phyloP scores from a whole-genome alignment of 1,140 invertebrate species.

The Lasioglossum albipes region DNA sequence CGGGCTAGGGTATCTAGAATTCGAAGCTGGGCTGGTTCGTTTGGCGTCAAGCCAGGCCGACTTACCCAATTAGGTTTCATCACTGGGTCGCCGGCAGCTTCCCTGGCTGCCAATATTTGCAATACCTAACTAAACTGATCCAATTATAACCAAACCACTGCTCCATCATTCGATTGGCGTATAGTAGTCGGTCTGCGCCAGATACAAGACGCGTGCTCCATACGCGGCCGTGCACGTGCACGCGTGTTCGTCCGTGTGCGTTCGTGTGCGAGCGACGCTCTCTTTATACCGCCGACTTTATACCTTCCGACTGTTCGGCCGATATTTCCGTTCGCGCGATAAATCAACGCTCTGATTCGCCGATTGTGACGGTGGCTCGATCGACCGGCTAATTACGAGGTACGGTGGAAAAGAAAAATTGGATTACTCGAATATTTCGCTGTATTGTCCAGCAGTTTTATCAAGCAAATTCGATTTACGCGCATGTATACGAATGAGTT shows the following conservation, averaged over 20 bases:
- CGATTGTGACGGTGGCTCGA: background rate
- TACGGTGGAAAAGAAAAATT: background rate
- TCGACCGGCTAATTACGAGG: background rate
- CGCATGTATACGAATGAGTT: too few species aligned
- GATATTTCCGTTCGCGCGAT: too few species aligned
- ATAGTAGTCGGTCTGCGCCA: conserved; percentile 43
- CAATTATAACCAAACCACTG: conserved; percentile 74
- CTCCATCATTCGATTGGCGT: conserved; percentile 68
- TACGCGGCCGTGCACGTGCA: too few species aligned
- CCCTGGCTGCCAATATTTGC: conserved; percentile 79
- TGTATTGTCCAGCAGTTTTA: too few species aligned
- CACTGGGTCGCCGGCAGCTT: conserved; percentile 75
- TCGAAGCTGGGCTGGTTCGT: conserved; percentile 58
- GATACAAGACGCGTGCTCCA: conserved; percentile 30
- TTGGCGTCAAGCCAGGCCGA: conserved; percentile 76
- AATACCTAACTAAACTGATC: conserved; percentile 75
- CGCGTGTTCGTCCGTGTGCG: too few species aligned
- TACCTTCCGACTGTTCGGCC: background rate
- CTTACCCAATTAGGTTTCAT: conserved; percentile 80
- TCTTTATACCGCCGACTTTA: background rate
- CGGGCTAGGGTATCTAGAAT: conserved; percentile 61
- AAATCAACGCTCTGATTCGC: background rate
- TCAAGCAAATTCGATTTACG: too few species aligned
- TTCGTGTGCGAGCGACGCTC: too few species aligned
- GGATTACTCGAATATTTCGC: too few species aligned